A percentile compares a stretch with the other conserved stretches of the same genome.
phyloP scores from a whole-genome alignment of 2,113 vertebrate genomes.

The Alces alces region DNA sequence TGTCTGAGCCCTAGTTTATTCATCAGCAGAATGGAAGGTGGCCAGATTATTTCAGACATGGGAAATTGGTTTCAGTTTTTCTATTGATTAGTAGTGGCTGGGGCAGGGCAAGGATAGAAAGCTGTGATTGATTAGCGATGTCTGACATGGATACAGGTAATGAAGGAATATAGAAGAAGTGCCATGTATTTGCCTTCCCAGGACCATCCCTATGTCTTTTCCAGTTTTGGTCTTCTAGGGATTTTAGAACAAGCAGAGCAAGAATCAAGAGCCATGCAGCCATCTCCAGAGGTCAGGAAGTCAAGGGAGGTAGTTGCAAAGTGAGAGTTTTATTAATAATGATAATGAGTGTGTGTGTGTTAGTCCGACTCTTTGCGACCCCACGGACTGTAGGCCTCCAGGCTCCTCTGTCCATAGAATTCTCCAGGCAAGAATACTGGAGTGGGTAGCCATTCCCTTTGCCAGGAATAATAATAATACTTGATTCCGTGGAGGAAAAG shows the following conservation, averaged over 20 bases:
- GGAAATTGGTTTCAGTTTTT: constrained; percentile 57
- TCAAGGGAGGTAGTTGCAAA: not conserved
- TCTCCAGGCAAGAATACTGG: not conserved
- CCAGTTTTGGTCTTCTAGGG: not conserved
- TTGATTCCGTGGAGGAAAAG: not conserved
- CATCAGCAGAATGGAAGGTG: constrained; percentile 57
- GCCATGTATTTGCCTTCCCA: not conserved
- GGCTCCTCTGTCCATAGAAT: not conserved
- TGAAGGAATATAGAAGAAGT: not conserved
- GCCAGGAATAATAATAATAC: not conserved
- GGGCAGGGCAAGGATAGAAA: not conserved
- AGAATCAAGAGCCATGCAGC: not conserved
- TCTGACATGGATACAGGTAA: constrained; percentile 30
- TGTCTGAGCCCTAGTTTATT: constrained; percentile 50
- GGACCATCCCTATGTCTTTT: not conserved
- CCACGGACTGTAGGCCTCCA: not conserved
- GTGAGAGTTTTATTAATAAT: not conserved
- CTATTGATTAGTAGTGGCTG: constrained; percentile 37
- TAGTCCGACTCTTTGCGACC: not conserved
- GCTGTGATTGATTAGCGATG: constrained; percentile 53
- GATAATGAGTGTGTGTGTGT: not conserved
- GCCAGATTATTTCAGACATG: constrained; percentile 45
- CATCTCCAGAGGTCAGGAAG: not conserved
- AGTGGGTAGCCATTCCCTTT: not conserved
- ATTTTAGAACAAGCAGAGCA: not conserved